Evolutionary conservation across 2,113 vertebrate species (phyloP).

Genomic region (Fregetta grallaria): DNA sequence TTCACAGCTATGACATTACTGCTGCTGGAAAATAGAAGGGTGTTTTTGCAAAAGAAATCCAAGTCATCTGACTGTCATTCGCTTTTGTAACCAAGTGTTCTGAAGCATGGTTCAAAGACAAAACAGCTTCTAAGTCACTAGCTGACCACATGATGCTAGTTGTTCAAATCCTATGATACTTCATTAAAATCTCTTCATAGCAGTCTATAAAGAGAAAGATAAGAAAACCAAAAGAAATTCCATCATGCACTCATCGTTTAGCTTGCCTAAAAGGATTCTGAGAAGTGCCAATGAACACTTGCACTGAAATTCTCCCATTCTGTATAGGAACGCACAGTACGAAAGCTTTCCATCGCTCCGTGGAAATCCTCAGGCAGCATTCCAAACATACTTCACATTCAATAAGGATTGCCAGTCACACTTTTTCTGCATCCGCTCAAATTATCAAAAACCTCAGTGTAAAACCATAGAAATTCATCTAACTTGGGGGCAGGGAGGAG

Average conservation of each 20-base stretch:
- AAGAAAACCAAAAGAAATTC: neutral
- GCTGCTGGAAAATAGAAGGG: neutral
- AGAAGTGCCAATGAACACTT: neutral
- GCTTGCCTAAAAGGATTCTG: neutral
- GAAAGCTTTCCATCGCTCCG: neutral
- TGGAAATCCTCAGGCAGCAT: conserved; percentile 38
- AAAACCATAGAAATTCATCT: neutral
- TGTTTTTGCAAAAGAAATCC: neutral
- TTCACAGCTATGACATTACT: neutral
- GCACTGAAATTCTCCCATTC: neutral
- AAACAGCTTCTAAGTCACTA: neutral
- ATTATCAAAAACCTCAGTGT: neutral
- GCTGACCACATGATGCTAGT: neutral
- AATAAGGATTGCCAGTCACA: neutral
- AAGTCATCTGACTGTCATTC: conserved; percentile 14
- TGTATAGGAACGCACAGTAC: neutral
- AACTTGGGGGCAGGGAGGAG: neutral
- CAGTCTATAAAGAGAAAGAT: neutral
- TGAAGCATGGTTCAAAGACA: neutral
- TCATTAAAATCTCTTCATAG: neutral
- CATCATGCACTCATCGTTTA: neutral
- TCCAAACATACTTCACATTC: conserved; percentile 42
- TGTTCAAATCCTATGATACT: neutral
- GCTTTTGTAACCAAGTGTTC: neutral
- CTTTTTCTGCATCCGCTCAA: neutral